Percentiles rank a stretch among this genome's conserved stretches.
Conservation (phyloP, 2,113 vertebrate genomes). For the Saimiri boliviensis region DNA sequence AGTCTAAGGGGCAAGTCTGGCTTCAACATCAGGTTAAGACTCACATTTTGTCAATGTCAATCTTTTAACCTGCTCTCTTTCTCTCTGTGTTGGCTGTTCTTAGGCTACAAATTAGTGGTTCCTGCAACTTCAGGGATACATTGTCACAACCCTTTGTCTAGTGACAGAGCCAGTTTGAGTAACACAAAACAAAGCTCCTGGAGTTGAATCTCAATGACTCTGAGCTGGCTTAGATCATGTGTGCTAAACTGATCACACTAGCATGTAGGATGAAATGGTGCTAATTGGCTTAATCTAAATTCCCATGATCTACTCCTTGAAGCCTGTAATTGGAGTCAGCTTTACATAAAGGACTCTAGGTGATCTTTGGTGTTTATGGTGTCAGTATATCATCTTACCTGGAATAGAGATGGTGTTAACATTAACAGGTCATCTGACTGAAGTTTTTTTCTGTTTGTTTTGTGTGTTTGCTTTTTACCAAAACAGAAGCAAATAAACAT, state of each 20-base stretch:
- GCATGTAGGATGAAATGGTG: neutral
- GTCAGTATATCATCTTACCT: neutral
- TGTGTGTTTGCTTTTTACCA: neutral
- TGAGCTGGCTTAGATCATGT: neutral
- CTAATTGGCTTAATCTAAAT: neutral
- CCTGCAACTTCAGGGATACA: neutral
- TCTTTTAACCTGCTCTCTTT: neutral
- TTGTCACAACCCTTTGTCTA: neutral
- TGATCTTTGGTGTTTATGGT: neutral
- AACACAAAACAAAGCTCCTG: neutral
- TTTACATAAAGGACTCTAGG: neutral
- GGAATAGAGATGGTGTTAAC: neutral
- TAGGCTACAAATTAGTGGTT: neutral
- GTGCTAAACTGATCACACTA: neutral
- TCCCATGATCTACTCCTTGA: neutral
- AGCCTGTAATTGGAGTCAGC: neutral
- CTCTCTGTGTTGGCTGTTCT: neutral
- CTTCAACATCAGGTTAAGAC: neutral
- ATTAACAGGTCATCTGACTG: neutral
- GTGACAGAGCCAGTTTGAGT: neutral
- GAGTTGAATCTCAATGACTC: neutral
- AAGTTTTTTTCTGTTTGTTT: neutral
- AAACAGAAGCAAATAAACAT: conserved; percentile 9
- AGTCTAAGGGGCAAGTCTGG: neutral
- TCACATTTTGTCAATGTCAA: neutral